Base-by-base conservation (phyloP, 30 jellyfish, hydroid and myxozoan genomes). In the Aurelia coerulea region DNA sequence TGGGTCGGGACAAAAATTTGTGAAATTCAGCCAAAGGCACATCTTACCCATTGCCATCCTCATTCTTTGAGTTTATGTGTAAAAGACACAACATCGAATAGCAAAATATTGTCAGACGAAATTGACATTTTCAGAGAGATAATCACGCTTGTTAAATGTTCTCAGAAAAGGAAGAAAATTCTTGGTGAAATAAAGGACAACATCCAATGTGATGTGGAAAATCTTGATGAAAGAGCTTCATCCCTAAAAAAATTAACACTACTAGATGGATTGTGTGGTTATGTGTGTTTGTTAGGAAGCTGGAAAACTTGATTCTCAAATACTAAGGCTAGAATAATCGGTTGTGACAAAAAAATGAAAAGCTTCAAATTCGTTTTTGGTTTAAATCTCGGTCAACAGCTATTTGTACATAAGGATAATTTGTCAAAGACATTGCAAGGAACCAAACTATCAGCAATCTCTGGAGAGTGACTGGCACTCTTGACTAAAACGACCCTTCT, bases 221-320 rank as follows among this genome's bases (percentile, higher is more conserved):
- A 12, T 56, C 9, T 8, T 6, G 74, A 74, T 42, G 56, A 15
- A 9, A 51, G 4, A n/a, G n/a, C n/a, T n/a, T n/a, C 73, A 52
- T 51, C 56, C 53, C n/a, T n/a, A n/a, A n/a, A n/a, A n/a, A n/a
- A n/a, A n/a, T 56, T 74, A 59, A 79, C 79, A 35, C 91, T 13
- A 87, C 96, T 1, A 49, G 96, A 31, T 88, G 96, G 96, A 80
- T 93, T 17, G 92, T 88, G 50, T 76, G 83, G 51, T 53, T 72
- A n/a, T 81, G 90, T 16, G 78, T 59, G 77, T 8, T 16, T 80
- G 95, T 59, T 53, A 81, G 15, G 79, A 54, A 52, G 76, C 49
- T 33, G 84, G 89, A 18, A 67, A 70, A 35, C 90, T 74, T 10
- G 84, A 81, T 81, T n/a, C n/a, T 53, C 91, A 49, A 69, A 81